Evolutionary conservation across 2,797 vertebrate genomes (phyloP), one percentile per base, ranked within the genome.

Genomic region (Platyrinchus mystaceus): DNA sequence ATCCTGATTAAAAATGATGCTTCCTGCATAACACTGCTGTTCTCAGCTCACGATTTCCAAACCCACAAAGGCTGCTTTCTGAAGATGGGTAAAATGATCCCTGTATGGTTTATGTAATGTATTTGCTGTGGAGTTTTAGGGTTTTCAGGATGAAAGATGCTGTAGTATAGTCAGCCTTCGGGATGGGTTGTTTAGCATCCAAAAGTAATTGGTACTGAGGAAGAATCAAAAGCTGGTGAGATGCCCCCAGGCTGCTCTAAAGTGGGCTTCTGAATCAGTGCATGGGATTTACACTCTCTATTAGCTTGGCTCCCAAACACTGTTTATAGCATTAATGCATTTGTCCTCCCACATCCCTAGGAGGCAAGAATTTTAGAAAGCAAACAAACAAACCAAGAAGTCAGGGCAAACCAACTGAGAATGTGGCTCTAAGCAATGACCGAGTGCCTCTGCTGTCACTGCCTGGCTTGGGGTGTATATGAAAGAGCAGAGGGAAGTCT

Each of bases 1-100:
- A 64, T 52, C 60, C 44, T 84, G 94, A 95, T 97, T 96, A 95
- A 96, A 97, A 97, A 95, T 84, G 56, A 90, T 90, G 94, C 88
- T 94, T 94, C 68, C 91, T 91, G 85, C 83, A 37, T 76, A 94
- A 93, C 81, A 32, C 83, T 94, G 93, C 91, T 93, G 50, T 93
- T 96, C 77, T 91, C 81, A 73, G 81, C 53, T 87, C 84, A 78
- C 90, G 74, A 74, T 92, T 93, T 84, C 94, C 87, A 95, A 93
- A 94, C 90, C 86, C 90, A 80, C 83, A 96, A 89, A 91, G 68
- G 56, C 67, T 74, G 74, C 93, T 95, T 94, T 95, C 95, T 90
- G 93, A 93, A 90, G 91, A 89, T 55, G 77, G 90, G 91, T 82
- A 96, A 95, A 94, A 91, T 3, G 68, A 96, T 95, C 77, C 44